These are phyloP conservation scores for Pseudolaguvia tuberculata DNA, from an alignment of 2,113 vertebrate species.

Conservation along the genomic window DNA sequence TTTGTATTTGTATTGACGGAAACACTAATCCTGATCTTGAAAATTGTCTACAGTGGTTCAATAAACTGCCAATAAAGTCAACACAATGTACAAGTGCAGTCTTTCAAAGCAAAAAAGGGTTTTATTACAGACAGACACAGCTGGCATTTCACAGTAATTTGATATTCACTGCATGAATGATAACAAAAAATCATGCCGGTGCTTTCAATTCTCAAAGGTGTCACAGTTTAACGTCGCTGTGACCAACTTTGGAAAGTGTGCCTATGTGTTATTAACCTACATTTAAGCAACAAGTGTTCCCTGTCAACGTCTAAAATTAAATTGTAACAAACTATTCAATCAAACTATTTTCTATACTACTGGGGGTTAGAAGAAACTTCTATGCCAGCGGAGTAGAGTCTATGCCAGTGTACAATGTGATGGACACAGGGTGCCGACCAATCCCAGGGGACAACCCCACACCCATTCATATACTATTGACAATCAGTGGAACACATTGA, in stretches of 20 bases:
- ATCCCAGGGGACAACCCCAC: too few relatives aligned
- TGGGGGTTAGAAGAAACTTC: too few relatives aligned
- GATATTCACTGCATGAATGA: conserved; percentile 3
- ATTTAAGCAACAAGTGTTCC: neutral
- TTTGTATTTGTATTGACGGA: neutral
- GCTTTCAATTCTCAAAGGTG: conserved; percentile 15
- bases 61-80: conserved; percentile 2
- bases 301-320: neutral
- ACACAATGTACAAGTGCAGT: neutral
- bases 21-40: neutral
- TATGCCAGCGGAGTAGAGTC: too few relatives aligned
- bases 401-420: too few relatives aligned
- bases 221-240: neutral
- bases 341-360: neutral
- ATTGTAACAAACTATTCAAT: neutral
- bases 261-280: conserved; percentile 14
- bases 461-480: too few relatives aligned
- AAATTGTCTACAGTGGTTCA: neutral
- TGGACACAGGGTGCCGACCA: too few relatives aligned
- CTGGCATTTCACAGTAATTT: conserved; percentile 6
- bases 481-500: too few relatives aligned
- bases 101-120: neutral
- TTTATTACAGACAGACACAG: neutral
- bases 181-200: neutral
- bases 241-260: conserved; percentile 18